phyloP scores from a whole-genome alignment of 2,888 invertebrate species.

The Cheilosia urbana region DNA sequence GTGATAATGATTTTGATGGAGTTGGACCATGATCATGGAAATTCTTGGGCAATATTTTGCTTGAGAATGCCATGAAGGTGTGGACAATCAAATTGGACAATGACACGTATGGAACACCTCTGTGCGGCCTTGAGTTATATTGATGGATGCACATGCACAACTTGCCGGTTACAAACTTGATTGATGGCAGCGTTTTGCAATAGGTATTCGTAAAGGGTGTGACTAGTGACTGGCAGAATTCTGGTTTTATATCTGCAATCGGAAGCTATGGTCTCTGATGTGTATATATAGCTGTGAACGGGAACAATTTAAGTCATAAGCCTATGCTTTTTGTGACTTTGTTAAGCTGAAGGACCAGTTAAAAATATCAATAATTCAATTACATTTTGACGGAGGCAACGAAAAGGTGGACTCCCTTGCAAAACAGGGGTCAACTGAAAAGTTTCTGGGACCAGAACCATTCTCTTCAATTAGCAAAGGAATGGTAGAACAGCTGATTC shows the following conservation, averaged over 20 bases:
- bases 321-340: not conserved
- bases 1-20: constrained; percentile 54
- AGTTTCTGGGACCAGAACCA: no score
- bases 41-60: constrained; percentile 13
- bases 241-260: constrained; percentile 7
- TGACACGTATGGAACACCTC: constrained; percentile 44
- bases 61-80: constrained; percentile 51
- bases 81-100: constrained; percentile 52
- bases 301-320: not conserved
- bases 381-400: no score
- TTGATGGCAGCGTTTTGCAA: constrained; percentile 35
- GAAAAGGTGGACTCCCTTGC: no score
- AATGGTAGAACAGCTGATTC: no score
- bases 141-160: constrained; percentile 32
- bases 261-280: not conserved
- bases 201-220: constrained; percentile 32
- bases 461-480: no score
- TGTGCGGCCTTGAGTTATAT: constrained; percentile 60
- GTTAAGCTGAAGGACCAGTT: no score
- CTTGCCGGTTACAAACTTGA: constrained; percentile 17
- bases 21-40: constrained; percentile 17
- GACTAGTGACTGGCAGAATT: constrained; percentile 42
- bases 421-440: no score
- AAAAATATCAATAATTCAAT: no score
- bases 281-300: not conserved